A percentile compares a stretch with the other conserved stretches of the same genome.
phyloP scores from a whole-genome alignment of 2,113 vertebrate species.

The Psephotus haematonotus region DNA sequence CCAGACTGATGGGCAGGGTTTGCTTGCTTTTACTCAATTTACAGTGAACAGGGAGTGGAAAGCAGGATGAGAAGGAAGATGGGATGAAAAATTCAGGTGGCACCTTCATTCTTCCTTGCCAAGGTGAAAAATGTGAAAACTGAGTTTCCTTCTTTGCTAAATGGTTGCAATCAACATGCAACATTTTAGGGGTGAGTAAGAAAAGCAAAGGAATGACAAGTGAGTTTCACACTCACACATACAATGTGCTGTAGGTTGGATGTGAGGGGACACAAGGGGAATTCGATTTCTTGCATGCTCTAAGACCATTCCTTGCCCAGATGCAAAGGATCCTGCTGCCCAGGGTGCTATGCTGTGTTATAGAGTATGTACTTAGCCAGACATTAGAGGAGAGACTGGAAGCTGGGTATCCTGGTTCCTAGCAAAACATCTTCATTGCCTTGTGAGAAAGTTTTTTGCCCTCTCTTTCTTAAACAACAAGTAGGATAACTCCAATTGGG shows the following conservation, averaged over 20 bases:
- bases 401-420: not conserved
- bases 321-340: not conserved
- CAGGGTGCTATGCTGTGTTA: rapidly evolving
- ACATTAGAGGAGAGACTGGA: not conserved
- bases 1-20: not conserved
- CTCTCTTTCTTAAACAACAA: not conserved
- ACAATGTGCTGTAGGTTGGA: not conserved
- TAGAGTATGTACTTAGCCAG: not conserved
- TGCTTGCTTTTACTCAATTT: not conserved
- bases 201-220: not conserved
- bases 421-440: not conserved
- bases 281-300: not conserved
- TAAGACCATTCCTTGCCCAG: not conserved
- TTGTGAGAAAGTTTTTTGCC: not conserved
- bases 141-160: not conserved
- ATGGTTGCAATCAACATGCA: not conserved
- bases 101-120: not conserved
- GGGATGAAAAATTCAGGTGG: not conserved
- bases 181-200: not conserved
- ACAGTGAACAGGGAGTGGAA: not conserved
- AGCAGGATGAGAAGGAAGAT: not conserved
- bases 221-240: rapidly evolving
- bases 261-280: not conserved
- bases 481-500: not conserved
- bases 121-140: not conserved